Conservation (phyloP, 2,797 vertebrate species). For the Tolypeutes matacus region DNA sequence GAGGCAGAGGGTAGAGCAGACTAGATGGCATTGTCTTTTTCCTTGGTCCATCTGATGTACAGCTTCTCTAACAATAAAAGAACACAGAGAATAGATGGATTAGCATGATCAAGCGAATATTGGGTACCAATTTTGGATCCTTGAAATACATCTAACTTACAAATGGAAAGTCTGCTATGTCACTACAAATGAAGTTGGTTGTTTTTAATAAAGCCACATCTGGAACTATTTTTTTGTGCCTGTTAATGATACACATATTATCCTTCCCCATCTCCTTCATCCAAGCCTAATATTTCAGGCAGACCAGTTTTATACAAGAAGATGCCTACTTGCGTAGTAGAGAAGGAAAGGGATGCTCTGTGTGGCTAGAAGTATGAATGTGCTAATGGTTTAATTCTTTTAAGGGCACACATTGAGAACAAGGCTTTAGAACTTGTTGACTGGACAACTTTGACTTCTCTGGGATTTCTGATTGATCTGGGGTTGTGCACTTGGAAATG, state of each 20-base stretch:
- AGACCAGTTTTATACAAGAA: slow-evolving; percentile 31
- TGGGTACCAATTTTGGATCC: slow-evolving; percentile 3
- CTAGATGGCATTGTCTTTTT: neutral
- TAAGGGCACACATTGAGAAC: slow-evolving; percentile 44
- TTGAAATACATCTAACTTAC: slow-evolving; percentile 4
- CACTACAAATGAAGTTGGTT: slow-evolving; percentile 2
- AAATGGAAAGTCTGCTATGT: neutral
- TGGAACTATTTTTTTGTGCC: slow-evolving; percentile 53
- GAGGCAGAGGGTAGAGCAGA: neutral
- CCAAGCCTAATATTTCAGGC: slow-evolving; percentile 3
- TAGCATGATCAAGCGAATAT: neutral
- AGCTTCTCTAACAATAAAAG: slow-evolving; percentile 19
- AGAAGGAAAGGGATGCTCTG: neutral
- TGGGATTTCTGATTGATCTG: neutral
- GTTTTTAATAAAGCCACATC: slow-evolving; percentile 63
- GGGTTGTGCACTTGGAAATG: neutral
- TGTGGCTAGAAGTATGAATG: neutral
- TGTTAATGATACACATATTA: slow-evolving; percentile 25
- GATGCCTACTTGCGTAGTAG: neutral
- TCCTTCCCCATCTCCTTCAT: slow-evolving; percentile 6
- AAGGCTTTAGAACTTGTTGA: neutral
- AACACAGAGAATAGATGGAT: neutral
- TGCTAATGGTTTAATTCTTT: slow-evolving; percentile 45
- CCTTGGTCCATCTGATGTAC: neutral
- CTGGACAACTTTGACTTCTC: neutral